Evolutionary conservation across 1,140 invertebrate genomes (phyloP), one percentile per base, ranked within the genome.

Genomic region (Zelostemma sp.): DNA sequence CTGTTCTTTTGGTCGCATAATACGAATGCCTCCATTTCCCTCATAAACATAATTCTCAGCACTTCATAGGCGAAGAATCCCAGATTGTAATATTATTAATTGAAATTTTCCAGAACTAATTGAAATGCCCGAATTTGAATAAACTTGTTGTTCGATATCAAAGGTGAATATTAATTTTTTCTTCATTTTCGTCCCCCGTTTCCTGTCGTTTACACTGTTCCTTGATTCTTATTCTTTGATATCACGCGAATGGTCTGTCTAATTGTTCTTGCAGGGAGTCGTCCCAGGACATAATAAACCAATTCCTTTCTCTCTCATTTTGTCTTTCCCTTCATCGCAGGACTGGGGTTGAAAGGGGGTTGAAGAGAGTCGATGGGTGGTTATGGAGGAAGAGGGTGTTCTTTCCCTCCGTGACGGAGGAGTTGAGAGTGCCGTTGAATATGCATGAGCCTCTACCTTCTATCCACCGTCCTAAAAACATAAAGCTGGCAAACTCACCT

Each of bases 361-460:
- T 46, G 67, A 68, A 70, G 66, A 64, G 53, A 61, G 62, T 67
- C 60, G 62, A 56, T 50, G 68, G 70, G 67, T 45, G 74, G 59
- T 58, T 59, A 68, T 56, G 55, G 68, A 62, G 61, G 69, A 55
- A 72, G 78, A 79, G 81, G 77, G 80, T 81, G 83, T 84, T 84
- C 82, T 84, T 85, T 85, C 81, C 83, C 84, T 85, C 84, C 79
- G 82, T 86, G 82, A 85, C 82, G 84, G 83, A 86, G 84, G 83
- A 85, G 84, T 86, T 81, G 81, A 85, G 84, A 85, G 83, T 86
- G 79, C 81, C 77, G 81, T 83, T 86, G 84, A 84, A 86, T 85
- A 86, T 86, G 83, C 84, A 85, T 85, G 84, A 86, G 79, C 72
- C 80, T 78, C 76, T 71, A 75, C 65, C 73, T 80, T 79, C 80